Conservation (phyloP, 2,113 vertebrate genomes). For the Motacilla tschutschensis region DNA sequence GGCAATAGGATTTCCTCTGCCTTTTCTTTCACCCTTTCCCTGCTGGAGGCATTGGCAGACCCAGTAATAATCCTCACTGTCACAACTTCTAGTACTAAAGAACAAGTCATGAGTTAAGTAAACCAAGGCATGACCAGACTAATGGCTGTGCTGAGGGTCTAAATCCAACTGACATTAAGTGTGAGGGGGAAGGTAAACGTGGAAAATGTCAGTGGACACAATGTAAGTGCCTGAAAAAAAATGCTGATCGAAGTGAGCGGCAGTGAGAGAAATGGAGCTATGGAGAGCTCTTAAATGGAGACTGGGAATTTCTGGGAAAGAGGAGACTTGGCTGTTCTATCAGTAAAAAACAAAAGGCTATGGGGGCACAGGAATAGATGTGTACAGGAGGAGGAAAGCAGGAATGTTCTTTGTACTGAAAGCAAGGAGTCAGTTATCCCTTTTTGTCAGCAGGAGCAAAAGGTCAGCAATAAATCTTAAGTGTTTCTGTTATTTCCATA, state of each 20-base stretch:
- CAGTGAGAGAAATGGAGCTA: not conserved
- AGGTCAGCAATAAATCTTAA: not conserved
- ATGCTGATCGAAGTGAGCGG: not conserved
- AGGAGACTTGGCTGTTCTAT: not conserved
- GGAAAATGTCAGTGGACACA: not conserved
- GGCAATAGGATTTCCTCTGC: not conserved
- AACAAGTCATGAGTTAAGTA: not conserved
- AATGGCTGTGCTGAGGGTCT: not conserved
- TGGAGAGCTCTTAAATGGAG: not conserved
- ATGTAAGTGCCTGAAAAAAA: not conserved
- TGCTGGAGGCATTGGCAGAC: not conserved
- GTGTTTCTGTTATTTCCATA: not conserved
- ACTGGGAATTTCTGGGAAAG: not conserved
- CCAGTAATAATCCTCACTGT: not conserved
- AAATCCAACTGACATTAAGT: not conserved
- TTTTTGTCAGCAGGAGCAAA: not conserved
- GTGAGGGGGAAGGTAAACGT: not conserved
- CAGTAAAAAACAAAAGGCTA: not conserved
- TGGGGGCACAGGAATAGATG: not conserved
- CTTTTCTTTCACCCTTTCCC: constrained; percentile 2
- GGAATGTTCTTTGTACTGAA: not conserved
- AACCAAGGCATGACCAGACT: not conserved
- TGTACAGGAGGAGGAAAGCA: not conserved
- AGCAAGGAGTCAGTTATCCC: not conserved
- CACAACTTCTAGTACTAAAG: not conserved